Base-by-base conservation (phyloP, 2,113 vertebrate species). In the Ciconia maguari region DNA sequence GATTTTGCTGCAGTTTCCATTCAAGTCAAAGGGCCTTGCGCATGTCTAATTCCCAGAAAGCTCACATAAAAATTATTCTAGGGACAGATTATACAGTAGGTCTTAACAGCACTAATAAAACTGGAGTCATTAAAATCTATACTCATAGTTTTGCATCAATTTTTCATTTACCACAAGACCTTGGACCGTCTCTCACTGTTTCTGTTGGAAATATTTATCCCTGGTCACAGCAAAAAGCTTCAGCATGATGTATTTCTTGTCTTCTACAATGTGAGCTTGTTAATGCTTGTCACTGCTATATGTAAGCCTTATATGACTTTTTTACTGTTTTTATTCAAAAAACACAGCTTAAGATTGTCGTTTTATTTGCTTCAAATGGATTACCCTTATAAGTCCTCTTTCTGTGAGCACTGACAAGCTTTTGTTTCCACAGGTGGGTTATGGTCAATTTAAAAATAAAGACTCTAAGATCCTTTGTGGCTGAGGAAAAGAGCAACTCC, bases 281-380 rank as follows among this genome's bases (percentile, higher is more conserved):
- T 94, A 92, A 84, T 29, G 21, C 21, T 75, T 91, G 17, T 75
- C 44, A 32, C 49, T 55, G 32, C 24, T 72, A 9, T 46, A 29
- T 9, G 9, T 83, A 89, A 92, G 65, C 64, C n/a, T 84, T 82
- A 24, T 13, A 48, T 64, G n/a, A 92, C 32, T 30, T 75, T 87
- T 96, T 83, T 78, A 79, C 19, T 74, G 13, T 10, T 60, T 92
- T 80, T 61, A 62, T 93, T 90, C 30, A 95, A 77, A 94, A 85
- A 18, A 1, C 16, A 29, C 7, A 74, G 15, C 16, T 62, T 62
- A 49, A 69, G 29, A 46, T 48, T 90, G 48, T 55, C 0, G 77
- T 72, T 88, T 92, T 48, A 70, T 54, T 92, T 72, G 60, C 82
- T 92, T 92, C 44, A 49, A 52, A 52, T 21, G 54, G 49, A 83